These are phyloP conservation scores for Meliscaeva auricollis DNA, from an alignment of 2,888 invertebrate genomes.

Conservation along the genomic window DNA sequence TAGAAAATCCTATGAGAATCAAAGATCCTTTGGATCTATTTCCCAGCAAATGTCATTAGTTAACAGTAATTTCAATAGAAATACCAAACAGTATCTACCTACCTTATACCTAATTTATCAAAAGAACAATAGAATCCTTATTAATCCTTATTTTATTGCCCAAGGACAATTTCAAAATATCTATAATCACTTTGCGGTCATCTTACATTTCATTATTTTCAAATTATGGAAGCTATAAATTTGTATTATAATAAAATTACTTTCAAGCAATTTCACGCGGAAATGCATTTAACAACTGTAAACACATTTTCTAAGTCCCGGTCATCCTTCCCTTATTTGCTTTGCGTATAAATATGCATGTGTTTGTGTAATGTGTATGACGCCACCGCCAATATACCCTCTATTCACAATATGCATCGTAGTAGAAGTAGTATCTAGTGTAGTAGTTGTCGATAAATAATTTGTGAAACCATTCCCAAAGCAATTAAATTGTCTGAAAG, in stretches of 20 bases:
- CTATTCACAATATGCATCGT: constrained; percentile 1
- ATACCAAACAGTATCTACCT: too few species aligned
- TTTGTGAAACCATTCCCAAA: constrained; percentile 37
- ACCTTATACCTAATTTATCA: neutral
- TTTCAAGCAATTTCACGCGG: constrained; percentile 23
- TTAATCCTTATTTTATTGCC: neutral
- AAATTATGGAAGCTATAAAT: neutral
- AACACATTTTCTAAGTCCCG: neutral
- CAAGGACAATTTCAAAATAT: neutral
- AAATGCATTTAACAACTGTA: constrained; percentile 24
- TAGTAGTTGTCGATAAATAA: constrained; percentile 21
- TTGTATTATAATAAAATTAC: constrained; percentile 10
- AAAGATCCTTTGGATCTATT: too few species aligned
- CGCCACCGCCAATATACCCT: too few species aligned
- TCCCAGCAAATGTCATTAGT: too few species aligned
- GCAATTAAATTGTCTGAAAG: constrained; percentile 53
- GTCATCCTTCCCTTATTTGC: neutral
- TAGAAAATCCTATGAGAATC: too few species aligned
- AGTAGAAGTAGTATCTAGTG: neutral
- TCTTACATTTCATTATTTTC: constrained; percentile 14
- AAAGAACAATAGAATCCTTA: neutral
- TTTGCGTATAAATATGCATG: neutral
- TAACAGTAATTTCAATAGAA: too few species aligned
- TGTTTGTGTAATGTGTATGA: neutral
- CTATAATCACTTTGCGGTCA: constrained; percentile 7